Conservation (phyloP, 2,113 vertebrate species). For the Okapia johnstoni region DNA sequence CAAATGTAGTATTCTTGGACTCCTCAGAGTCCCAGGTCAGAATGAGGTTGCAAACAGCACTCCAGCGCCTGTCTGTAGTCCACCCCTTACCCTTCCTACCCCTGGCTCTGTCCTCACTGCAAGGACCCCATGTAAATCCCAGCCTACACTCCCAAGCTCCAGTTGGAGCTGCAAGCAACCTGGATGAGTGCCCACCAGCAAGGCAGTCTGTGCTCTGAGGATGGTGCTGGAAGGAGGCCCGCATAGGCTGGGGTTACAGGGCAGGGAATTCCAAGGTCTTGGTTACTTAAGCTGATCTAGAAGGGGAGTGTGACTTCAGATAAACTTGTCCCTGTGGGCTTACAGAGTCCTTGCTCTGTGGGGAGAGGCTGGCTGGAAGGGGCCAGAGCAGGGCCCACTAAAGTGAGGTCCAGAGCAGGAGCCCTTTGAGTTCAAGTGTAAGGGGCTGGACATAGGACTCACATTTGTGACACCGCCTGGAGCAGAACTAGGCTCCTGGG, state of each 20-base stretch:
- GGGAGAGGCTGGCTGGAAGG: neutral
- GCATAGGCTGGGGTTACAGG: neutral
- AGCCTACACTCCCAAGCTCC: neutral
- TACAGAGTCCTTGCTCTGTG: neutral
- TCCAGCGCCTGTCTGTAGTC: accelerated
- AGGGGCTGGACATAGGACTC: neutral
- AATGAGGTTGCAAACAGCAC: neutral
- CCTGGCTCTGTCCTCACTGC: neutral
- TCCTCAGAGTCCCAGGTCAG: neutral
- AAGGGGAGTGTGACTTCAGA: neutral
- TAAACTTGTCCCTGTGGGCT: neutral
- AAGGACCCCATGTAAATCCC: neutral
- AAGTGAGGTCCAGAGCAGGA: neutral
- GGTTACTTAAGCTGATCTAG: neutral
- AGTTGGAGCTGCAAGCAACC: neutral
- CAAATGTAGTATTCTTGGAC: neutral
- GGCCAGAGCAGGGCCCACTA: neutral
- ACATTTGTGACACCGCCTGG: neutral
- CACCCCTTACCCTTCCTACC: neutral
- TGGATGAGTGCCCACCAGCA: neutral
- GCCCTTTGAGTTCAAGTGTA: neutral
- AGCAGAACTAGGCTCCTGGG: neutral
- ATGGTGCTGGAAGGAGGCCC: too few species aligned
- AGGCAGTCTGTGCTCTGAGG: neutral
- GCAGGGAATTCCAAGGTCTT: neutral